phyloP scores from a whole-genome alignment of 2,888 invertebrate species.

The Ernsta delagoae region DNA sequence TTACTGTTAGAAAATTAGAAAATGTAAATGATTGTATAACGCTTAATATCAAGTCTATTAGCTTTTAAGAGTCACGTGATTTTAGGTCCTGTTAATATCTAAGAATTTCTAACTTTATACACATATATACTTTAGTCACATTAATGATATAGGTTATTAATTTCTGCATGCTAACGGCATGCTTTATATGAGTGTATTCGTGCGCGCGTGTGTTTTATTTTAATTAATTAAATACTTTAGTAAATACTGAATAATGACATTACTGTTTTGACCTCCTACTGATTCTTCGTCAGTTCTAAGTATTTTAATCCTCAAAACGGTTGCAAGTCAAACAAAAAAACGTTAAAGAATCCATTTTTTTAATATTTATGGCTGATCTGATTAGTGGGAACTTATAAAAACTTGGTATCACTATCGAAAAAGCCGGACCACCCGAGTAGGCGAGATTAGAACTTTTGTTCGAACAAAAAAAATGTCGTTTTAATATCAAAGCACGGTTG shows the following conservation, averaged over 20 bases:
- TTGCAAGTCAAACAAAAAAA: conserved; percentile 23
- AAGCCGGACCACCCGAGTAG: conserved; percentile 43
- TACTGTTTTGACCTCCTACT: background rate
- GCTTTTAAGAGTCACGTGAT: no score
- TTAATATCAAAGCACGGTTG: conserved; percentile 24
- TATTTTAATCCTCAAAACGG: conserved; percentile 7
- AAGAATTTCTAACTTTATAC: no score
- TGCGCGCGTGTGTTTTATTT: no score
- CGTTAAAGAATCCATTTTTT: conserved; percentile 21
- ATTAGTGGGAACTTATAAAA: conserved; percentile 30
- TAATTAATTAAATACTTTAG: no score
- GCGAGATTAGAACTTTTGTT: conserved; percentile 37
- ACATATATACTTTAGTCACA: no score
- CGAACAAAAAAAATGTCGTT: conserved; percentile 27
- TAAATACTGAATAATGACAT: background rate
- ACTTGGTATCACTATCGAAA: conserved; percentile 15
- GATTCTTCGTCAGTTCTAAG: conserved; percentile 18
- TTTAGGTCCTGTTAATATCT: no score
- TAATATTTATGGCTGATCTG: conserved; percentile 30
- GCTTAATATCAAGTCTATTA: no score
- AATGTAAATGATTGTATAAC: no score
- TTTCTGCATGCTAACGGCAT: no score
- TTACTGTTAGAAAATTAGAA: no score
- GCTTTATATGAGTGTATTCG: no score
- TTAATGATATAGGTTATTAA: no score